A percentile compares a stretch with the other conserved stretches of the same genome.
Evolutionary conservation across 1,140 invertebrate species (phyloP).

Genomic region (Drosophila setifemur): DNA sequence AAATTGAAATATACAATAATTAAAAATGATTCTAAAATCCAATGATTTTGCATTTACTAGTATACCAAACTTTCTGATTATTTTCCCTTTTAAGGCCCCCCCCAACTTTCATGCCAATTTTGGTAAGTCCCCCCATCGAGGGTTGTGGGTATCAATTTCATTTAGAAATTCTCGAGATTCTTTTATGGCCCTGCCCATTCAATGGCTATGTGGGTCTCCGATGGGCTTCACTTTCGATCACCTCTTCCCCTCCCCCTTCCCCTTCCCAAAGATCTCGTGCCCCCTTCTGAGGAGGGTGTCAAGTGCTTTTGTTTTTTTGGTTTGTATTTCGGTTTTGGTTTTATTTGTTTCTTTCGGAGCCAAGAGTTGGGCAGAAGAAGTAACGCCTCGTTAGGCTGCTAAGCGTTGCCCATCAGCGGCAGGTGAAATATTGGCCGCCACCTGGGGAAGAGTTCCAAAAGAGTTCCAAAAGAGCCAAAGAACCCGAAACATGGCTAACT

Average conservation of each 20-base stretch:
- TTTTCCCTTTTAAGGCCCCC: too few relatives aligned
- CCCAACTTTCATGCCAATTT: constrained; percentile 42
- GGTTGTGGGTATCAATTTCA: constrained; percentile 53
- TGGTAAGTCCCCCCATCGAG: constrained; percentile 3
- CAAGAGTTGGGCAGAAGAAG: constrained; percentile 30
- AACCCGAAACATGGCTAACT: constrained; percentile 23
- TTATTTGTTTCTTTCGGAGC: not conserved
- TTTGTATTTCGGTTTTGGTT: not conserved
- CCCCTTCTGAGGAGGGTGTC: constrained; percentile 18
- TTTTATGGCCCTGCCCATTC: constrained; percentile 40
- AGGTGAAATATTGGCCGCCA: constrained; percentile 66
- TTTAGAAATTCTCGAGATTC: constrained; percentile 60
- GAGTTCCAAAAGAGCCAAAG: not conserved
- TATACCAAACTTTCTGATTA: too few relatives aligned
- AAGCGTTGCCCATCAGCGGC: constrained; percentile 55
- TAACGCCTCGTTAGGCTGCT: constrained; percentile 67
- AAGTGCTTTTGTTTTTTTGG: constrained; percentile 24
- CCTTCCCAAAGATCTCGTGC: not conserved
- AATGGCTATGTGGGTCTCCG: constrained; percentile 30
- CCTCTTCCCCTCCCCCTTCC: not conserved
- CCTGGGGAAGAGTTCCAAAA: constrained; percentile 43
- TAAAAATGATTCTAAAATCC: too few relatives aligned
- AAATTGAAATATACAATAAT: too few relatives aligned
- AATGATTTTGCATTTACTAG: too few relatives aligned
- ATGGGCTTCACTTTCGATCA: constrained; percentile 56